Evolutionary conservation across 2,797 vertebrate genomes (phyloP).

Genomic region (Enteromius treurensis): DNA sequence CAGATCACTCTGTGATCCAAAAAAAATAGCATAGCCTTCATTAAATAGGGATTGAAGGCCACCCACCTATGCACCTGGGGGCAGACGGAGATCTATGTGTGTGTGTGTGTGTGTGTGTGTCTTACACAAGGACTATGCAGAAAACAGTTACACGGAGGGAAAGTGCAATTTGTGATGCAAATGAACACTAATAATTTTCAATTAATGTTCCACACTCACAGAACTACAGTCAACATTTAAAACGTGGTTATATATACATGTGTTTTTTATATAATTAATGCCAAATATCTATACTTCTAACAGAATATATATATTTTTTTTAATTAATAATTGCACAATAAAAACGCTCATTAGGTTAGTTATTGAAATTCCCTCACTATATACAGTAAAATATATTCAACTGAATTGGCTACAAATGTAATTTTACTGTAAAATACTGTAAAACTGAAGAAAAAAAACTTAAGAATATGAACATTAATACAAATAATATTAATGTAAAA

Average conservation of each 20-base stretch:
- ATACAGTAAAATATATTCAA: not conserved
- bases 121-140: not conserved
- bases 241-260: not conserved
- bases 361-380: not conserved
- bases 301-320: not conserved
- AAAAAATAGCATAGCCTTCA: conserved; percentile 60
- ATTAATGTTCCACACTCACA: not conserved
- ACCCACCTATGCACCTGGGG: conserved; percentile 55
- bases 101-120: conserved; percentile 26
- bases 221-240: not conserved
- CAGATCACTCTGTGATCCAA: conserved; percentile 45
- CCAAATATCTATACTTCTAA: not conserved
- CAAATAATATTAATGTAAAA: not conserved
- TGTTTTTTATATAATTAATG: not conserved
- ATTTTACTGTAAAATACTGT: not conserved
- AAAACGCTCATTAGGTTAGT: not conserved
- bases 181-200: not conserved
- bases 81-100: conserved; percentile 21
- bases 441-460: not conserved
- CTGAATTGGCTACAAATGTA: not conserved
- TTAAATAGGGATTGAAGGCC: conserved; percentile 60
- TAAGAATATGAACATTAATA: not conserved
- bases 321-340: not conserved
- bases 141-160: not conserved
- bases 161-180: not conserved